These are phyloP conservation scores for Caenorhabditis auriculariae DNA, from an alignment of 2,888 invertebrate genomes.

Conservation along the genomic window DNA sequence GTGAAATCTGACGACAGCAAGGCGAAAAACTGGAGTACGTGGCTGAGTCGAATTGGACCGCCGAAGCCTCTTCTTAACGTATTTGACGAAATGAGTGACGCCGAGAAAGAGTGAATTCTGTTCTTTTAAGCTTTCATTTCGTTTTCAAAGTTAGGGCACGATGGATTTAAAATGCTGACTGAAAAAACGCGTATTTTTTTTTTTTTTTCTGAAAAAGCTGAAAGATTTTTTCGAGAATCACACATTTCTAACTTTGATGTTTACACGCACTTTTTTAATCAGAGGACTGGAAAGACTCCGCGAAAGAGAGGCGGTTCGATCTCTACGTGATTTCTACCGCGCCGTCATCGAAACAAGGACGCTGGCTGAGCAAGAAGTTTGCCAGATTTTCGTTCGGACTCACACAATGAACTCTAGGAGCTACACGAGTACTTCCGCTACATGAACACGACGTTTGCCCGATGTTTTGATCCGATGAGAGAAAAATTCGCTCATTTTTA, in stretches of 20 bases:
- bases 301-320: conserved; percentile 31
- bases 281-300: conserved; percentile 40
- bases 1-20: conserved; percentile 1
- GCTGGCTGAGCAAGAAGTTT: conserved; percentile 14
- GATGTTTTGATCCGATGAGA: conserved; percentile 37
- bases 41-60: conserved; percentile 25
- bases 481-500: conserved; percentile 23
- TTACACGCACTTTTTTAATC: too few species aligned
- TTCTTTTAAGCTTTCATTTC: too few species aligned
- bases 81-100: conserved; percentile 23
- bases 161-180: background rate
- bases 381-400: background rate
- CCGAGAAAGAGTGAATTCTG: conserved; percentile 17
- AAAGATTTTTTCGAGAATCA: too few species aligned
- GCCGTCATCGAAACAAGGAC: conserved; percentile 33
- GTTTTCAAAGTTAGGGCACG: too few species aligned
- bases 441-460: conserved; percentile 40
- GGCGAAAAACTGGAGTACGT: conserved; percentile 23
- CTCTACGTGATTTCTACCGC: conserved; percentile 36
- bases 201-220: background rate
- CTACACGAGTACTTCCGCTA: conserved; percentile 32
- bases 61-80: conserved; percentile 24
- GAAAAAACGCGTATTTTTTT: conserved; percentile 5
- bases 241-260: too few species aligned
- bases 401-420: conserved; percentile 16